phyloP scores from a whole-genome alignment of 2,797 vertebrate genomes.

The Yasuhikotakia modesta region DNA sequence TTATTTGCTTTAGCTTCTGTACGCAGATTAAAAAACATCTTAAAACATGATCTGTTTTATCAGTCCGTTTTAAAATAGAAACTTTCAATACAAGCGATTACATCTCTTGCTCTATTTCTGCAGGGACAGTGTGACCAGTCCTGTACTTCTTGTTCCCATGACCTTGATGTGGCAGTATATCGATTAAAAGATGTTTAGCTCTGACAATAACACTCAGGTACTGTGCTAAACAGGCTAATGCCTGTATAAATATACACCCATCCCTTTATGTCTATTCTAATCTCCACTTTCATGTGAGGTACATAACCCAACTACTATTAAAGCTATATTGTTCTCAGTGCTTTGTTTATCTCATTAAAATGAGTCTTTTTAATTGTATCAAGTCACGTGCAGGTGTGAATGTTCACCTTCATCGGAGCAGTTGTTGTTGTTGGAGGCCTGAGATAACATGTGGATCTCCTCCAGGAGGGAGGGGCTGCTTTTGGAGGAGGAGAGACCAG shows the following conservation, averaged over 20 bases:
- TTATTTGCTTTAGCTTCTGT: not conserved
- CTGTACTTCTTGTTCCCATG: not conserved
- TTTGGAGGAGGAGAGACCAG: constrained; percentile 77
- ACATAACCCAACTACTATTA: not conserved
- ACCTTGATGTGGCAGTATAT: constrained; percentile 5
- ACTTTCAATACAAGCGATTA: not conserved
- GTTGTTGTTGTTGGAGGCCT: constrained; percentile 90
- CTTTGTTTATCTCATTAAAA: not conserved
- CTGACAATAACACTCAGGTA: not conserved
- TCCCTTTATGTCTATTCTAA: not conserved
- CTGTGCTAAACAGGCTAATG: not conserved
- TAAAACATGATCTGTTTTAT: constrained; percentile 3
- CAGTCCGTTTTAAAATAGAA: constrained; percentile 3
- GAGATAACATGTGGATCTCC: constrained; percentile 86
- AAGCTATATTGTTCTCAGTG: not conserved
- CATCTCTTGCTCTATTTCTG: constrained; percentile 1
- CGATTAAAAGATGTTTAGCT: not conserved
- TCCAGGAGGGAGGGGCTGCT: constrained; percentile 83
- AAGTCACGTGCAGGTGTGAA: not conserved
- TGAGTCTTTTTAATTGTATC: not conserved
- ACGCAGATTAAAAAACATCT: not conserved
- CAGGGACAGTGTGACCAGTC: not conserved
- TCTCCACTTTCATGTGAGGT: too few species aligned
- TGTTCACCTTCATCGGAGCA: constrained; percentile 85
- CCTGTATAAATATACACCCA: not conserved